These are phyloP conservation scores for Plodia interpunctella DNA, from an alignment of 1,140 invertebrate species.

Conservation along the genomic window DNA sequence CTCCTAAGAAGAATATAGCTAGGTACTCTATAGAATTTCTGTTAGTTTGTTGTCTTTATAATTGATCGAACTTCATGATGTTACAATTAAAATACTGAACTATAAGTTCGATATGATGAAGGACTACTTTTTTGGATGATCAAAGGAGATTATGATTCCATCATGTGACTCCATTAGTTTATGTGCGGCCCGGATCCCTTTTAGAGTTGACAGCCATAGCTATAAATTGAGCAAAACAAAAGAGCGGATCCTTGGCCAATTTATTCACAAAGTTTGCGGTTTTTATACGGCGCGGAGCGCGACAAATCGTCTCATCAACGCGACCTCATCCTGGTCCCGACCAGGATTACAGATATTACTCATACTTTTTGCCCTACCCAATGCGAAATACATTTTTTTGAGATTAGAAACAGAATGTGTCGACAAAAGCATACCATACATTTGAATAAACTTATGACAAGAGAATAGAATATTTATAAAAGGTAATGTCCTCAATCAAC, in stretches of 20 bases:
- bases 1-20: conserved; percentile 19
- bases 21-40: conserved; percentile 18
- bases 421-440: no score
- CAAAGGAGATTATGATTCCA: conserved; percentile 27
- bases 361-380: conserved; percentile 12
- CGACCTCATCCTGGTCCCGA: conserved; percentile 15
- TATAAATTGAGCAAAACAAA: conserved; percentile 60
- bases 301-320: conserved; percentile 39
- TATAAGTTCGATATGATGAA: no score
- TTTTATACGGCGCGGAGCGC: conserved; percentile 30
- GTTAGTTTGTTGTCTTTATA: conserved; percentile 13
- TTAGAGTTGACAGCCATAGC: conserved; percentile 39
- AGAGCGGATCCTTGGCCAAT: conserved; percentile 32
- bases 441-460: background rate
- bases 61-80: conserved; percentile 17
- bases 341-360: conserved; percentile 15
- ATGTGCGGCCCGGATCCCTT: conserved; percentile 45
- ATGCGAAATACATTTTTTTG: background rate
- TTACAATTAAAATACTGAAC: no score
- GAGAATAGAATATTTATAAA: background rate
- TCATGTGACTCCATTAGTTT: conserved; percentile 31
- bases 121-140: conserved; percentile 22
- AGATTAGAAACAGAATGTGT: no score
- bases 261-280: conserved; percentile 52
- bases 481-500: background rate